Evolutionary conservation across 2,888 invertebrate genomes (phyloP).

Genomic region (Andricus curvator): DNA sequence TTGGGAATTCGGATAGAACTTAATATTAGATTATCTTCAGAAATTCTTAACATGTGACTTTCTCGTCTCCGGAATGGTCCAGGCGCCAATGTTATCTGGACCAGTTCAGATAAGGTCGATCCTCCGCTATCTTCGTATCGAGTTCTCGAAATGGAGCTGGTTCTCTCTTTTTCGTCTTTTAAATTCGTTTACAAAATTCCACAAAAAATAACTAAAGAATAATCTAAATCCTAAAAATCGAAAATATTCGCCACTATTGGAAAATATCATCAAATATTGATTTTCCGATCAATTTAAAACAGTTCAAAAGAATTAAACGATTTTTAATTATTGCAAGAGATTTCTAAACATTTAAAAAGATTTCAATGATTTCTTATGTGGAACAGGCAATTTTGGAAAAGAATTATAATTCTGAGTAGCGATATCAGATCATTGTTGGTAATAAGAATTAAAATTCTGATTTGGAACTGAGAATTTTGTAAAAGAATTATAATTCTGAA

Average conservation of each 20-base stretch:
- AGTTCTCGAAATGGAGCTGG: slow-evolving; percentile 34
- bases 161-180: slow-evolving; percentile 4
- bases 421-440: no score
- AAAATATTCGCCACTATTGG: neutral
- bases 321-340: no score
- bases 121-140: slow-evolving; percentile 49
- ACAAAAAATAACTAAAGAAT: neutral
- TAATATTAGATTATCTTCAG: slow-evolving; percentile 32
- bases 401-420: no score
- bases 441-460: no score
- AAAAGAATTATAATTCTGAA: no score
- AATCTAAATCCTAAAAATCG: neutral
- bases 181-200: slow-evolving; percentile 5
- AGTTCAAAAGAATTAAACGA: no score
- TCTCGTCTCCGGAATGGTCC: slow-evolving; percentile 66
- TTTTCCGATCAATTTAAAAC: no score
- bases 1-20: slow-evolving; percentile 19
- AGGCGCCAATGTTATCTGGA: slow-evolving; percentile 72
- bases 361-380: no score
- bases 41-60: slow-evolving; percentile 36
- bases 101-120: slow-evolving; percentile 70
- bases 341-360: no score
- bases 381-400: no score
- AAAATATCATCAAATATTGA: no score
- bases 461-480: no score